These are phyloP conservation scores for Proctacanthus coquilletti DNA, from an alignment of 1,140 invertebrate genomes.

Conservation along the genomic window DNA sequence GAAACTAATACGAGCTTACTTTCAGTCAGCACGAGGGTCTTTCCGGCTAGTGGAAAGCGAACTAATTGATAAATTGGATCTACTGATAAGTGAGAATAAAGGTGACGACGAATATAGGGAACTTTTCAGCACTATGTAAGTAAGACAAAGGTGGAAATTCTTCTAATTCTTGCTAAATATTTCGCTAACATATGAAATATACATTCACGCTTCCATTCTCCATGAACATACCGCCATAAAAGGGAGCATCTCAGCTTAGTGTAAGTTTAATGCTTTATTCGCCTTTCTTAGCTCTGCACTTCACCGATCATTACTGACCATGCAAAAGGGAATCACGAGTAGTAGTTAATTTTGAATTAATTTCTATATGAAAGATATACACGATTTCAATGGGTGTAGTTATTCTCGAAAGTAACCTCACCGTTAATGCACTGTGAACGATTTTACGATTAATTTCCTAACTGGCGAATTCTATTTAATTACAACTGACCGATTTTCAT, in stretches of 20 bases:
- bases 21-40: slow-evolving; percentile 45
- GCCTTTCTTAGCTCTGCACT: slow-evolving; percentile 6
- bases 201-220: too few relatives aligned
- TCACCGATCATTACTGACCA: too few relatives aligned
- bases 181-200: too few relatives aligned
- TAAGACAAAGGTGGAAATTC: too few relatives aligned
- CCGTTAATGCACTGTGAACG: too few relatives aligned
- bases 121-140: slow-evolving; percentile 89
- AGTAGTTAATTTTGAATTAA: too few relatives aligned
- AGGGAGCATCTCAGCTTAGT: slow-evolving; percentile 85
- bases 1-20: background rate
- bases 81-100: slow-evolving; percentile 81
- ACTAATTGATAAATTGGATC: slow-evolving; percentile 84
- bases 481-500: background rate
- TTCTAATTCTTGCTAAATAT: background rate
- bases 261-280: too few relatives aligned
- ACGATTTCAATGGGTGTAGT: too few relatives aligned
- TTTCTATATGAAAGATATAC: too few relatives aligned
- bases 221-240: slow-evolving; percentile 11
- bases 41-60: slow-evolving; percentile 84
- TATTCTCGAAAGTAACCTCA: too few relatives aligned
- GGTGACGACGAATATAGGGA: slow-evolving; percentile 85
- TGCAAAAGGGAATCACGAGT: too few relatives aligned
- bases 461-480: slow-evolving; percentile 2
- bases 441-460: too few relatives aligned